These are phyloP conservation scores for Cryptus armator DNA, from an alignment of 2,888 invertebrate species.

Conservation along the genomic window DNA sequence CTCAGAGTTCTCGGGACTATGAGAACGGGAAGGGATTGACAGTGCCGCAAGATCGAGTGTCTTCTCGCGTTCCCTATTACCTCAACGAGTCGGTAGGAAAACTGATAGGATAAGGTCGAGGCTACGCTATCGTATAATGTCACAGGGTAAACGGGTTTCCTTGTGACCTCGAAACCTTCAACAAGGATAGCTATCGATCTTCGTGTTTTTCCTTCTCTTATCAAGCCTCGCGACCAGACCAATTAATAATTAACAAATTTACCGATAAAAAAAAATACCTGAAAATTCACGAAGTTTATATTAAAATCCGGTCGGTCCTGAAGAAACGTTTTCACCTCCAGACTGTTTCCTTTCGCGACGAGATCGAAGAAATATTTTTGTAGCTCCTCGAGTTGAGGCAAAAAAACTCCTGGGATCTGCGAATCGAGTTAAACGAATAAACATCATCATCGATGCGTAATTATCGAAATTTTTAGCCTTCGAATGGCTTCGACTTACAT, in stretches of 20 bases:
- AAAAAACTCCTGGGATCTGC: conserved; percentile 84
- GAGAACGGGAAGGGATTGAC: conserved; percentile 31
- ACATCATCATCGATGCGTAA: conserved; percentile 1
- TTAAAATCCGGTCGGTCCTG: conserved; percentile 85
- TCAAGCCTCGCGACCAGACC: background rate
- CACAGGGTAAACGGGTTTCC: conserved; percentile 14
- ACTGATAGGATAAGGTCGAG: conserved; percentile 36
- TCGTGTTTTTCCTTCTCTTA: background rate
- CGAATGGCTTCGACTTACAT: conserved; percentile 58
- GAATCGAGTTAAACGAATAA: conserved; percentile 30
- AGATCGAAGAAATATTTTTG: conserved; percentile 87
- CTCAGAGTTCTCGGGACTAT: background rate
- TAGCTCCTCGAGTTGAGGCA: conserved; percentile 86
- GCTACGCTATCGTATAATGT: background rate
- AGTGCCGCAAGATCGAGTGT: conserved; percentile 39
- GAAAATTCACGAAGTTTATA: conserved; percentile 87
- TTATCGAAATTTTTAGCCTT: conserved; percentile 2
- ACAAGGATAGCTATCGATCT: background rate
- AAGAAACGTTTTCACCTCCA: conserved; percentile 85
- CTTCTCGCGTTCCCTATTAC: conserved; percentile 14
- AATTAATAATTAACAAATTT: conserved; percentile 1
- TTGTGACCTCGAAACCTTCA: background rate
- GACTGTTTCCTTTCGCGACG: conserved; percentile 85
- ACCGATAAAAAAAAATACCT: conserved; percentile 79
- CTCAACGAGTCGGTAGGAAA: conserved; percentile 21